Base-by-base conservation (phyloP, 2,113 vertebrate species). In the Perca fluviatilis region DNA sequence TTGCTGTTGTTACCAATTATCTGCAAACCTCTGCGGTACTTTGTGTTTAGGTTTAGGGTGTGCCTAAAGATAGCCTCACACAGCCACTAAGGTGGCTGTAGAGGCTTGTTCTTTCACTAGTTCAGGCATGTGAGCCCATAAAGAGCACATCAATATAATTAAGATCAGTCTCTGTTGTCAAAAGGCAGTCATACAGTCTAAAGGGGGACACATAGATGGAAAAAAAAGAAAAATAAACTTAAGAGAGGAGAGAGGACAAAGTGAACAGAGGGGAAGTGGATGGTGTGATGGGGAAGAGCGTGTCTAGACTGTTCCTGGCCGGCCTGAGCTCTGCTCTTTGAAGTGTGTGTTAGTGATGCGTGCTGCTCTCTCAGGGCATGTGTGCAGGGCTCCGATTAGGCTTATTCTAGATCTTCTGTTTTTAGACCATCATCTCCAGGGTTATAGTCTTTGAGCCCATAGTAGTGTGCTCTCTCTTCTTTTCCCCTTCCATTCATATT, bases 231-330 rank as follows among this genome's bases (percentile, higher is more conserved):
- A 27, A 64, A 60, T 43, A 73, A 74, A 69, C 47, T 51, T 61
- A 53, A 73, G 50, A 75, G 46, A 61, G 57, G 68, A 85, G 51
- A 57, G 58, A 53, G 50, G 78, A 71, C 70, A 86, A 79, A 63
- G 53, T 36, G 72, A 84, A 79, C 69, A 78, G 54, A 85, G 73
- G 62, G 47, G 77, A 70, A 65, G 25, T 74, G 62, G 84, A 80
- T 86, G 80, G 83, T 66, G 76, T 57, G 75, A 91, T 82, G 71
- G 72, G 84, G 49, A 83, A 75, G 81, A 90, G 78, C 83, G 62
- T 90, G 93, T 93, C 92, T 90, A 89, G 93, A 93, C 91, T 66
- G 83, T 82, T 90, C 77, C 82, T 83, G 60, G 84, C 89, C 88
- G 89, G 88, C 89, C 80, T 78, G 70, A 84, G 79, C 91, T 74